Evolutionary conservation across 2,113 vertebrate species (phyloP).

Genomic region (Stegostoma tigrinum): DNA sequence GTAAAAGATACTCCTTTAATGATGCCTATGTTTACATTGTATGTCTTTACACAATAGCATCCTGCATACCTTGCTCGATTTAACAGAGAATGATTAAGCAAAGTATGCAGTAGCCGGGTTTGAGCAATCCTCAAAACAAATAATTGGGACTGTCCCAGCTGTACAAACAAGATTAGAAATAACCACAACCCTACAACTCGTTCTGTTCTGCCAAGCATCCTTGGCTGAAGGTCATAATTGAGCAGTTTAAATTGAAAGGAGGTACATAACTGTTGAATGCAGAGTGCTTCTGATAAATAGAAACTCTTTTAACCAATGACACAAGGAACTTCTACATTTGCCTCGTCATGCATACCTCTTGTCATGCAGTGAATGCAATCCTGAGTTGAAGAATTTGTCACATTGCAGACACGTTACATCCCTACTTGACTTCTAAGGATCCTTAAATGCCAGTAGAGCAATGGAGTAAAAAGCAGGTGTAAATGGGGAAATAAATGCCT

Average conservation of each 20-base stretch:
- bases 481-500: too few relatives aligned
- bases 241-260: not conserved
- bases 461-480: not conserved
- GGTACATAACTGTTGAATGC: not conserved
- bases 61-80: too few relatives aligned
- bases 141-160: not conserved
- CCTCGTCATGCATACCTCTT: not conserved
- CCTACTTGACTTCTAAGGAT: not conserved
- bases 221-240: not conserved
- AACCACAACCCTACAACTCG: not conserved
- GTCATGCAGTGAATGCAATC: not conserved
- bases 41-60: too few relatives aligned
- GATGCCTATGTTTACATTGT: not conserved
- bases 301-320: not conserved
- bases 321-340: not conserved
- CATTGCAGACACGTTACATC: not conserved
- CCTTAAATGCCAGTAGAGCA: not conserved
- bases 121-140: not conserved
- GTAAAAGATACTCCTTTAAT: not conserved
- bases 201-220: not conserved
- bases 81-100: not conserved
- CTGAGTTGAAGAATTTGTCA: not conserved
- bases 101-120: not conserved
- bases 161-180: slow-evolving; percentile 5
- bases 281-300: not conserved